Evolutionary conservation across 2,113 vertebrate genomes (phyloP).

Genomic region (Picathartes gymnocephalus): DNA sequence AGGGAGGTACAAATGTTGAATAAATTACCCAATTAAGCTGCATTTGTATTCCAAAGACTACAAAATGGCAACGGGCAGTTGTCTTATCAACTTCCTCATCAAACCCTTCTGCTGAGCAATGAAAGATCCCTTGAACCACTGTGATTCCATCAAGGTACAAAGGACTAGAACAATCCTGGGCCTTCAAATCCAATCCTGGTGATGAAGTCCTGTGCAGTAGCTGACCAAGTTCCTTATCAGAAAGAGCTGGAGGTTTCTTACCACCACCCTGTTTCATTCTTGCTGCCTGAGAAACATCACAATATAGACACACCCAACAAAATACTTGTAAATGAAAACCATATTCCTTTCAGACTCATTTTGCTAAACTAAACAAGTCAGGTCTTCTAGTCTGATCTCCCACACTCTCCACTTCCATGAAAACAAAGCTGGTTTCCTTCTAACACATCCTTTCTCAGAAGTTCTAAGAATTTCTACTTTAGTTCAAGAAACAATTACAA

Average conservation of each 20-base stretch:
- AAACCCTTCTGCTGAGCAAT: not conserved
- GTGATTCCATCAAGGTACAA: not conserved
- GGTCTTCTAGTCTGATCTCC: not conserved
- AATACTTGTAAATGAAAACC: not conserved
- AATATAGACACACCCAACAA: not conserved
- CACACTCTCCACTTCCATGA: not conserved
- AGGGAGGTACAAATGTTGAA: not conserved
- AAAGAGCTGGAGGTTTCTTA: not conserved
- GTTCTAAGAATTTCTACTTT: not conserved
- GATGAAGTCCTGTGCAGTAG: not conserved
- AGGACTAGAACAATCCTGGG: not conserved
- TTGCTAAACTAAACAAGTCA: not conserved
- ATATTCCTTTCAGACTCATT: not conserved
- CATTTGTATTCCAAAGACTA: not conserved
- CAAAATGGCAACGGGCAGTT: not conserved
- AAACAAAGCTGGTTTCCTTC: not conserved
- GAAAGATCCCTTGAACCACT: not conserved
- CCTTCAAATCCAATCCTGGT: not conserved
- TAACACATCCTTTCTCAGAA: not conserved
- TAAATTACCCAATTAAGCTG: not conserved
- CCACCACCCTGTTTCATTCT: not conserved
- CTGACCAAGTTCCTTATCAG: not conserved
- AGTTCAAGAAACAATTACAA: not conserved
- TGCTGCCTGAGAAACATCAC: not conserved
- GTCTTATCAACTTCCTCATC: not conserved